Conservation (phyloP, 1,140 invertebrate genomes). For the Atopsyche davidsoni region DNA sequence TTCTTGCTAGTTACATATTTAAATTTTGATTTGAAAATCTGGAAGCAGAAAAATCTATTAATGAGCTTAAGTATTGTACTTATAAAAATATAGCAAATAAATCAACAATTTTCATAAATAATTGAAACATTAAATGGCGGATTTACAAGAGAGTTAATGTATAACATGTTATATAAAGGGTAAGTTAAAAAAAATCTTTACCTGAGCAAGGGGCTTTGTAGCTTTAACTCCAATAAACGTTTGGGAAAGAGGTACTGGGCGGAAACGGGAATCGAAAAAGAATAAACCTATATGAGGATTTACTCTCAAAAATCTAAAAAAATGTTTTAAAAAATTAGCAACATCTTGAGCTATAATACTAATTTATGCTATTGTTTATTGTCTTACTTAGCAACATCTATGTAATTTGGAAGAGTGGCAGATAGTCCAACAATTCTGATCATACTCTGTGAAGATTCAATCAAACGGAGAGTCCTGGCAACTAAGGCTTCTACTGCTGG, state of each 20-base stretch:
- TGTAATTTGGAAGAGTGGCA: slow-evolving; percentile 96
- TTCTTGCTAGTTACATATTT: too few relatives aligned
- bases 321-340: background rate
- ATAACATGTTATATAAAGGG: background rate
- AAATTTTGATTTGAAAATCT: too few relatives aligned
- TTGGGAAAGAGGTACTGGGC: slow-evolving; percentile 91
- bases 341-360: background rate
- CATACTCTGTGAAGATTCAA: slow-evolving; percentile 93
- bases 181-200: slow-evolving; percentile 24
- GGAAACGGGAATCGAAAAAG: slow-evolving; percentile 94
- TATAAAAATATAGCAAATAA: too few relatives aligned
- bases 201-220: slow-evolving; percentile 66
- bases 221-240: slow-evolving; percentile 90
- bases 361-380: background rate
- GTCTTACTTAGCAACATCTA: slow-evolving; percentile 77
- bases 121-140: too few relatives aligned
- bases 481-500: slow-evolving; percentile 97
- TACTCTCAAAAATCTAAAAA: slow-evolving; percentile 76
- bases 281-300: slow-evolving; percentile 91
- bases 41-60: too few relatives aligned
- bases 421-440: slow-evolving; percentile 97
- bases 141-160: too few relatives aligned
- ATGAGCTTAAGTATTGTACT: too few relatives aligned
- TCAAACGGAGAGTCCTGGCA: slow-evolving; percentile 88
- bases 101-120: too few relatives aligned